Evolutionary conservation across 2,797 vertebrate genomes (phyloP), one percentile per base, ranked within the genome.

Genomic region (Crenichthys baileyi): DNA sequence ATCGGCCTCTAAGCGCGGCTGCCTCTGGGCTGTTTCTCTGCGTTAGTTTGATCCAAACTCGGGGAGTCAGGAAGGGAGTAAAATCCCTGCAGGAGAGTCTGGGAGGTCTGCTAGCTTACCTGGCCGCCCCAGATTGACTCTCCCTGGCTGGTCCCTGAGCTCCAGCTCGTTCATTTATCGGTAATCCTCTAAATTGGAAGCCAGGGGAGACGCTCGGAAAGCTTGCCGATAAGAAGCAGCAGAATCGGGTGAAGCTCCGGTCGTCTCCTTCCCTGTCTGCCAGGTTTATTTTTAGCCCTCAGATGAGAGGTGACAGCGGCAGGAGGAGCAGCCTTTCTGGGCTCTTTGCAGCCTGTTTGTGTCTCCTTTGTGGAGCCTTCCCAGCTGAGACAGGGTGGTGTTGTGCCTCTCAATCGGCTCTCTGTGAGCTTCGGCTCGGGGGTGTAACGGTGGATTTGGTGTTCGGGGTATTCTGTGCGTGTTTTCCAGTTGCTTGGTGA

Each of bases 221-320:
- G 50, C 29, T 70, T 7, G 2, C 5, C 4, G 46, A 36, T 5
- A 0, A 3, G 7, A 2, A 55, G 51, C 48, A 2, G n/a, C 6
- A 4, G 50, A 20, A n/a, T 2, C 13, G 53, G 11, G 24, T 24
- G 79, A 71, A 3, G 78, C 76, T 82, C 58, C 65, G 31, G 73
- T 44, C 70, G 60, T 18, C 26, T 67, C 71, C 81, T 13, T 31
- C 12, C 9, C 75, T 18, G 81, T 58, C 77, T 77, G 78, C 73
- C 60, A 51, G 80, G 86, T 84, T 87, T 92, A 91, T 92, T 93
- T 91, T 80, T 92, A 90, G 88, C 83, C 22, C 67, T 80, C 79
- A 73, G 81, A 84, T 41, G 85, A 85, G 82, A 75, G 50, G 77
- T 90, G 88, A 88, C 89, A 90, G 87, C 87, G 53, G 85, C 85